Evolutionary conservation across 2,113 vertebrate species (phyloP), one percentile per base, ranked within the genome.

Genomic region (Oryzias woworae): DNA sequence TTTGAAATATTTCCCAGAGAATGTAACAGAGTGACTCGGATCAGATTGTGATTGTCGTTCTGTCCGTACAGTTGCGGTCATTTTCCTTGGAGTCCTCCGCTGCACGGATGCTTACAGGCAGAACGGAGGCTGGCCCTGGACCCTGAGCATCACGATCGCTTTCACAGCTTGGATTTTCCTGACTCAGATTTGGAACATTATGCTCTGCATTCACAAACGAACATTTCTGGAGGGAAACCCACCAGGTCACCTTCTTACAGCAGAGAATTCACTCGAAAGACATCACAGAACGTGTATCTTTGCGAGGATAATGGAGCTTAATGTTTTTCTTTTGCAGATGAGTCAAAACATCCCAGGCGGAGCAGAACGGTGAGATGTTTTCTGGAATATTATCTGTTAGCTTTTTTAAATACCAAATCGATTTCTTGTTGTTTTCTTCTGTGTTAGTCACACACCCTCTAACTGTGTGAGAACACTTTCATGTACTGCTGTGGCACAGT

Each of bases 81-180:
- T 82, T 17, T 57, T 67, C 24, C 2, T 58, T 14, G 45, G 20
- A 26, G 20, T 73, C 47, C 5, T 22, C 28, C 6, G 36, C 50
- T 28, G 5, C 46, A 17, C 43, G 13, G 45, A 49, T 6, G 36
- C 10, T 12, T 1, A 31, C 4, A 13, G 4, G 22, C 6, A 5
- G 3, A 48, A 14, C 2, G 0, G 0, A 6, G 14, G 0, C 8
- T 17, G 31, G 1, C 31, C 3, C 23, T 69, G 59, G 62, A 41
- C 49, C 54, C 7, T 60, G 20, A 42, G 10, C 41, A 71, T 74
- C 57, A 41, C 66, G 58, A 15, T 47, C 0, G 4, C 31, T 7
- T 66, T 45, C 62, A 45, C 66, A 17, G 31, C 14, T 1, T 78
- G 68, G 71, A 63, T 46, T 15, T 13, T 22, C 10, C 43, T 80